These are phyloP conservation scores for Phorcus lineatus DNA, from an alignment of 2,888 invertebrate species.

Conservation along the genomic window DNA sequence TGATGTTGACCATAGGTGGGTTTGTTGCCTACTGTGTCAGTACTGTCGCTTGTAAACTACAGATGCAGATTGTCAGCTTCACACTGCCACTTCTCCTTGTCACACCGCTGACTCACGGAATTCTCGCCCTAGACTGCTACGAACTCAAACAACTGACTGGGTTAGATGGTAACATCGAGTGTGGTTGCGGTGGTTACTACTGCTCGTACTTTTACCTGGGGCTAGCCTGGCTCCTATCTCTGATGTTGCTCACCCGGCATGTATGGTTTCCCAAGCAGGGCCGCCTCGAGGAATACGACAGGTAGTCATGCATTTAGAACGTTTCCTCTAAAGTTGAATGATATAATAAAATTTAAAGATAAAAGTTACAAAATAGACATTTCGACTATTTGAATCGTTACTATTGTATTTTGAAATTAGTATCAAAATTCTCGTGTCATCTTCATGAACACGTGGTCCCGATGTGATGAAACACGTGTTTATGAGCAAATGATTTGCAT, in stretches of 20 bases:
- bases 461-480: too few relatives aligned
- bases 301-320: slow-evolving; percentile 41
- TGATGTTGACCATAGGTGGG: slow-evolving; percentile 18
- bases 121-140: slow-evolving; percentile 41
- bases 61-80: slow-evolving; percentile 76
- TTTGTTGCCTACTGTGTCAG: slow-evolving; percentile 73
- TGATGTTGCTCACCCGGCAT: slow-evolving; percentile 69
- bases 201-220: slow-evolving; percentile 41
- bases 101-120: slow-evolving; percentile 66
- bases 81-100: slow-evolving; percentile 74
- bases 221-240: slow-evolving; percentile 59
- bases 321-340: not conserved
- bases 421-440: too few relatives aligned
- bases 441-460: too few relatives aligned
- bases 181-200: not conserved
- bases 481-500: too few relatives aligned
- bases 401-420: too few relatives aligned
- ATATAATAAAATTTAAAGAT: too few relatives aligned
- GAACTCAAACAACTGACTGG: not conserved
- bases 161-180: not conserved
- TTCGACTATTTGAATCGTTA: too few relatives aligned
- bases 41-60: slow-evolving; percentile 77
- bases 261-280: slow-evolving; percentile 67
- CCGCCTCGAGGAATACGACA: slow-evolving; percentile 67
- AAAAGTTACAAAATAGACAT: too few relatives aligned